phyloP scores from a whole-genome alignment of 2,797 vertebrate genomes.

The Sternarchorhynchus goeldii region DNA sequence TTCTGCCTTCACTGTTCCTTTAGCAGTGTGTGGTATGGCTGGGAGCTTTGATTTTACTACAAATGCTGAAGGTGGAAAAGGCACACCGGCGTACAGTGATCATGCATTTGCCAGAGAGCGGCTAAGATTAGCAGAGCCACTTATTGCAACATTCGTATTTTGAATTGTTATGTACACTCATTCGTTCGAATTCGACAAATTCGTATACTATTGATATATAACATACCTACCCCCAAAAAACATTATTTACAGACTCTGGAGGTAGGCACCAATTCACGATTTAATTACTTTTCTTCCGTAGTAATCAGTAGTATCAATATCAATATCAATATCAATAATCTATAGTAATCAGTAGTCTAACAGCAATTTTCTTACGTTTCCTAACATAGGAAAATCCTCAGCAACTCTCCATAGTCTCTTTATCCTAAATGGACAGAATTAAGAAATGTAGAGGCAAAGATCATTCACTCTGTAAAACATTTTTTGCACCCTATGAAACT shows the following conservation, averaged over 20 bases:
- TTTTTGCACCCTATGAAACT: neutral
- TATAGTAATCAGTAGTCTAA: neutral
- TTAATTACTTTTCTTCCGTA: conserved; percentile 3
- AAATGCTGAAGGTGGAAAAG: too few relatives aligned
- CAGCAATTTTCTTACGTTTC: conserved; percentile 9
- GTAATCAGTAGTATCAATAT: conserved; percentile 7
- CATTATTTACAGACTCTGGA: neutral
- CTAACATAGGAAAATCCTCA: conserved; percentile 11
- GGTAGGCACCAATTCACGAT: neutral
- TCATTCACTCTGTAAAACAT: neutral
- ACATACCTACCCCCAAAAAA: neutral
- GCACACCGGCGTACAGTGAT: too few relatives aligned
- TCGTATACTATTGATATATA: too few relatives aligned
- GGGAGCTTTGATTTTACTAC: too few relatives aligned
- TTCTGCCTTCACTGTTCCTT: too few relatives aligned
- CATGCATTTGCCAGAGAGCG: too few relatives aligned
- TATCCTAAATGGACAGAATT: conserved; percentile 22
- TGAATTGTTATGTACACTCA: too few relatives aligned
- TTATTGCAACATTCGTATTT: too few relatives aligned
- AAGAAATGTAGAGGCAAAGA: neutral
- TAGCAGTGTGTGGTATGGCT: too few relatives aligned
- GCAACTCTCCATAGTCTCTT: conserved; percentile 11
- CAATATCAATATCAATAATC: too few relatives aligned
- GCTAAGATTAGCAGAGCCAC: too few relatives aligned
- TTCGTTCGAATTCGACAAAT: too few relatives aligned